Base-by-base conservation (phyloP, 1,140 invertebrate species). In the Parapsyche elsis region DNA sequence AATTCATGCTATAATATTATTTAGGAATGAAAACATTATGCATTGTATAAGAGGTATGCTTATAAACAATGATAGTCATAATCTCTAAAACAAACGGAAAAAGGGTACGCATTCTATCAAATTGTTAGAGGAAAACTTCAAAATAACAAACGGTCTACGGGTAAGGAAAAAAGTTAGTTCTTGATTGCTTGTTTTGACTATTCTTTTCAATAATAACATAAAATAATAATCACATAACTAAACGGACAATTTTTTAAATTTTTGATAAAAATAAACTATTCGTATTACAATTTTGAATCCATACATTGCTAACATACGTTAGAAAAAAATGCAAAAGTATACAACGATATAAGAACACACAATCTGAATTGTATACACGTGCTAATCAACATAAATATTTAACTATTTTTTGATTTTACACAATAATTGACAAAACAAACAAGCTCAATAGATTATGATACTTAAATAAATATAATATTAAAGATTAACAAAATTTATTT, bases 161-260 rank as follows among this genome's bases (percentile, higher is more conserved):
- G 2, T 38, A 44, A 38, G 61, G 49, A 38, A 38, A 78, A 67
- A 75, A 75, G 74, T 76, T 76, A 76, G 74, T 76, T 76, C 74
- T 76, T 76, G 74, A 59, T 76, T 61, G 53, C 74, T 76, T 38
- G 57, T 61, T 61, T 61, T 61, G 57, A 16, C 57, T 61, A 61
- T 61, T 61, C 16, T 5, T n/a, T 61, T 61, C 21, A 21, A 19
- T 61, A 61, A 19, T 61, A 61, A 61, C 2, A 53, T 53, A 53
- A 38, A 38, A 38, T 38, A 38, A 38, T 4, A 38, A 38, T 38
- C 7, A 38, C 30, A 38, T 38, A 1, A 38, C 30, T 38, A 7
- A 7, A 4, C 30, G 1, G 30, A 38, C n/a, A 38, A 38, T 38
- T 38, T 1, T 38, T 38, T 38, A 4, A 38, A 7, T 38, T 38